These are phyloP conservation scores for Oophaga sylvatica DNA, from an alignment of 2,797 vertebrate species.

Conservation along the genomic window DNA sequence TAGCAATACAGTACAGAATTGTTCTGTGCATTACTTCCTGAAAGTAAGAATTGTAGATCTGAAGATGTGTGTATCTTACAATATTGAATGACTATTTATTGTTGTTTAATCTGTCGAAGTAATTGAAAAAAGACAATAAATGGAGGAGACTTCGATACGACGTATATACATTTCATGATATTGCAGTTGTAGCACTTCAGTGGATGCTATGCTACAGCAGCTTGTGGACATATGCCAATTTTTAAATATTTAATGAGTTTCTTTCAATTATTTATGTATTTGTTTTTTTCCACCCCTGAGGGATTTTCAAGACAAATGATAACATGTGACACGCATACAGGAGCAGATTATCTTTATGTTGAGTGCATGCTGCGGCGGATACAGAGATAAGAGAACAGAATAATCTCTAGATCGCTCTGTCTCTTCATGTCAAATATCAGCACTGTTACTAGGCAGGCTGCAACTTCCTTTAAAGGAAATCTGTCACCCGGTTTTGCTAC, in stretches of 20 bases:
- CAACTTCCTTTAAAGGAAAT: too few relatives aligned
- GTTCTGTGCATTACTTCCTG: neutral
- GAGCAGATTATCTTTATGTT: conserved; percentile 8
- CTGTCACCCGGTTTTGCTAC: too few relatives aligned
- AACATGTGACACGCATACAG: conserved; percentile 33
- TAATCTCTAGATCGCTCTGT: neutral
- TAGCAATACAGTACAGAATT: neutral
- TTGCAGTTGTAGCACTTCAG: conserved; percentile 22
- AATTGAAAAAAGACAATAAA: neutral
- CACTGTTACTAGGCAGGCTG: neutral
- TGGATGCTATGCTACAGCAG: neutral
- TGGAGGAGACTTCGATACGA: neutral
- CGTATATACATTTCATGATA: conserved; percentile 15
- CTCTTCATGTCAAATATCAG: neutral
- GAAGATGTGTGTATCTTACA: neutral
- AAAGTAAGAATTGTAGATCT: neutral
- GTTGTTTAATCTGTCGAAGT: neutral
- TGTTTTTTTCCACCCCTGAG: conserved; percentile 21
- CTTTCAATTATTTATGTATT: conserved; percentile 50
- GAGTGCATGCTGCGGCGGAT: too few relatives aligned
- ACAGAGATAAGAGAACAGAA: neutral
- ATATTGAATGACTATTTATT: neutral
- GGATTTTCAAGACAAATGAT: conserved; percentile 29
- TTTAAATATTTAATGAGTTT: conserved; percentile 50
- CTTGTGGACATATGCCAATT: conserved; percentile 45